Evolutionary conservation across 2,888 invertebrate genomes (phyloP).

Genomic region (Rhabditophanes sp.): DNA sequence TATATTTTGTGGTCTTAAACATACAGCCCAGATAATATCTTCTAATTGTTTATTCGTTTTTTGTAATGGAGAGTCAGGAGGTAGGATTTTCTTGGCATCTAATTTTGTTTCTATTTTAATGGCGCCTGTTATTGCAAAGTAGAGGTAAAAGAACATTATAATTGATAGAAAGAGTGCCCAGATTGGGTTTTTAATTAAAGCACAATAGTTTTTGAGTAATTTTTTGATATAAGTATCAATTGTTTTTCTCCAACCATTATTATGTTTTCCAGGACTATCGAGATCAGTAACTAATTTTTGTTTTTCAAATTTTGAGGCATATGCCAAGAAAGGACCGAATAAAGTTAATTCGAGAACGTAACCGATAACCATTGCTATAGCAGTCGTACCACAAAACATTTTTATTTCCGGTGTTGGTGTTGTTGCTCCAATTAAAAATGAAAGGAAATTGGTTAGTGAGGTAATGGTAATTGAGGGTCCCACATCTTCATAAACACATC

Average conservation of each 20-base stretch:
- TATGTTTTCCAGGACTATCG: constrained; percentile 3
- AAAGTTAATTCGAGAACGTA: constrained; percentile 33
- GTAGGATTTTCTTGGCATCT: constrained; percentile 38
- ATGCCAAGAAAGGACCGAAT: constrained; percentile 35
- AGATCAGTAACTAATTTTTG: constrained; percentile 1
- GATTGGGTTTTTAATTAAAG: neutral
- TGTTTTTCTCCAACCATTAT: constrained; percentile 17
- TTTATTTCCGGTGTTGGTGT: constrained; percentile 43
- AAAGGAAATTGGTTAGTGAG: constrained; percentile 41
- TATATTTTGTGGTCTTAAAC: too few relatives aligned
- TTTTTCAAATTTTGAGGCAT: constrained; percentile 26
- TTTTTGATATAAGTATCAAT: neutral
- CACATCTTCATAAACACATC: constrained; percentile 35
- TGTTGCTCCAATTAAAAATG: constrained; percentile 40
- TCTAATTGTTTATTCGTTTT: constrained; percentile 28
- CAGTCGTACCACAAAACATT: constrained; percentile 40
- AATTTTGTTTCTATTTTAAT: constrained; percentile 16
- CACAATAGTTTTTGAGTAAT: too few relatives aligned
- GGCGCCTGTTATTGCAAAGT: constrained; percentile 15
- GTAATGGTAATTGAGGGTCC: constrained; percentile 43
- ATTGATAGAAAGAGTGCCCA: constrained; percentile 11
- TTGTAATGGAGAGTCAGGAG: constrained; percentile 35
- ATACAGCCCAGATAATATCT: too few relatives aligned
- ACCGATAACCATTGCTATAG: constrained; percentile 35
- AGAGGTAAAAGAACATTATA: too few relatives aligned